Percentiles rank a stretch among this genome's conserved stretches.
These are phyloP conservation scores for Maniola jurtina DNA, from an alignment of 1,140 invertebrate genomes.

Conservation along the genomic window DNA sequence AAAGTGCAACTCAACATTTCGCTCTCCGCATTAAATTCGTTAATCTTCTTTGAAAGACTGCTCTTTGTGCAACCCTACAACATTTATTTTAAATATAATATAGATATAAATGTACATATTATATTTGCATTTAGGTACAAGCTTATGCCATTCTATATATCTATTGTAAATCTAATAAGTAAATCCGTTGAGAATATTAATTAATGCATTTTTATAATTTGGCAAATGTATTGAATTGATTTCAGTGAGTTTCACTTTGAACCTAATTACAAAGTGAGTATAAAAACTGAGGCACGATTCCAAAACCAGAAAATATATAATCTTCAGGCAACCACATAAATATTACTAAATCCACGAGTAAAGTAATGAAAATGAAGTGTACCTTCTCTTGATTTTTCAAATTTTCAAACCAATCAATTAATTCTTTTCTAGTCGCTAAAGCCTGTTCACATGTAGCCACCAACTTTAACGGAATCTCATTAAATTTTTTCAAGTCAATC, in stretches of 20 bases:
- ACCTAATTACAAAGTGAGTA: too few species aligned
- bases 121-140: too few species aligned
- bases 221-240: too few species aligned
- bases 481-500: conserved; percentile 51
- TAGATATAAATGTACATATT: not conserved
- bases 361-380: not conserved
- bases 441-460: conserved; percentile 55
- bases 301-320: conserved; percentile 7
- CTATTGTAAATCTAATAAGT: too few species aligned
- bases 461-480: conserved; percentile 55
- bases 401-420: conserved; percentile 61
- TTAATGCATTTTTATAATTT: too few species aligned
- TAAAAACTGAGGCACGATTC: too few species aligned
- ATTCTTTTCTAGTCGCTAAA: conserved; percentile 52
- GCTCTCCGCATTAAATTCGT: conserved; percentile 61
- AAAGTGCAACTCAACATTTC: conserved; percentile 52
- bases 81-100: conserved; percentile 1
- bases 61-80: conserved; percentile 44
- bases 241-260: too few species aligned
- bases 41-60: conserved; percentile 54
- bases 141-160: too few species aligned
- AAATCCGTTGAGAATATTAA: too few species aligned
- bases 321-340: too few species aligned
- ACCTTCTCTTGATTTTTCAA: conserved; percentile 51
- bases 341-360: not conserved